Evolutionary conservation across 1,140 invertebrate species (phyloP).

Genomic region (Apocrypta bakeri): DNA sequence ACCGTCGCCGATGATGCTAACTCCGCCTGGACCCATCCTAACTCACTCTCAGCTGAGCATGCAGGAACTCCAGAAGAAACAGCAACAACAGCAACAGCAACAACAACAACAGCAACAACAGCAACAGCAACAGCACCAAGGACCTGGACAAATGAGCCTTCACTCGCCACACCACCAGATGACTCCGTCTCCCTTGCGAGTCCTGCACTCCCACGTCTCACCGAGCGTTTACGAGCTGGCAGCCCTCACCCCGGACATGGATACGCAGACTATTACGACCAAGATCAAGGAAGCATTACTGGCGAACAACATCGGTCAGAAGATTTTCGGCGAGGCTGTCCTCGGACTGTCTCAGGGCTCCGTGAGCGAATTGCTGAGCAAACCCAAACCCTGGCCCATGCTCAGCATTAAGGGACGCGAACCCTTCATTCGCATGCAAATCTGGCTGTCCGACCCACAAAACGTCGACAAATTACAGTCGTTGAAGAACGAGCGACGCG

Average conservation of each 20-base stretch:
- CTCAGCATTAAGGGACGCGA: constrained; percentile 98
- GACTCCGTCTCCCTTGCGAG: constrained; percentile 80
- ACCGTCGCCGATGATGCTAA: constrained; percentile 70
- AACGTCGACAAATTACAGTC: constrained; percentile 92
- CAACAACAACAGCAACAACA: constrained; percentile 80
- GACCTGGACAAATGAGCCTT: constrained; percentile 76
- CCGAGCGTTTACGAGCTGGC: constrained; percentile 97
- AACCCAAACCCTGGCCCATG: constrained; percentile 99
- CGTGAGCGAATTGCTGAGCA: constrained; percentile 96
- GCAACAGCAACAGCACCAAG: constrained; percentile 78
- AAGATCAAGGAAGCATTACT: constrained; percentile 97
- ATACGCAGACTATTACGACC: constrained; percentile 96
- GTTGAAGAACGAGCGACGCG: constrained; percentile 90
- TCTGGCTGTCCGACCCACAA: constrained; percentile 95
- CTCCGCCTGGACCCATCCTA: constrained; percentile 67
- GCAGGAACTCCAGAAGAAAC: constrained; percentile 82
- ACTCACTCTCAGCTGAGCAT: constrained; percentile 71
- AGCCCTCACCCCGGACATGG: constrained; percentile 95
- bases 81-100: constrained; percentile 83
- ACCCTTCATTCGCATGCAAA: constrained; percentile 98
- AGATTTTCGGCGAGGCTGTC: constrained; percentile 98
- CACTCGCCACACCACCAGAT: constrained; percentile 79
- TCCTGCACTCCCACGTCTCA: constrained; percentile 86
- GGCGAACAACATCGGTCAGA: constrained; percentile 98
- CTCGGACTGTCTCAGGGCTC: constrained; percentile 97